These are phyloP conservation scores for Blastobasis adustella DNA, from an alignment of 2,888 invertebrate species.

Conservation along the genomic window DNA sequence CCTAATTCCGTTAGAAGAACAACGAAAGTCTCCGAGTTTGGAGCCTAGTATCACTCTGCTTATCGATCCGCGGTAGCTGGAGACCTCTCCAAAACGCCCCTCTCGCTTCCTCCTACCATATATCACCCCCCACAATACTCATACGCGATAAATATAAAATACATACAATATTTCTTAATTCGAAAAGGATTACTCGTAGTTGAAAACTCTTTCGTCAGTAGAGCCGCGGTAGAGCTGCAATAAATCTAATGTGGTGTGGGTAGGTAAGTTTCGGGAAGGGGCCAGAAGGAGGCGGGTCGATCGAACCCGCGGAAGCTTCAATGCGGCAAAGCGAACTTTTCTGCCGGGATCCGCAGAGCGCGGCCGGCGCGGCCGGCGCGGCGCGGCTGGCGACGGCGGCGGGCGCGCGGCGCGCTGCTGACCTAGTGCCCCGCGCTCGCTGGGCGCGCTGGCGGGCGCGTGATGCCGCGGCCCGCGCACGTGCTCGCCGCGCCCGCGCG, in stretches of 20 bases:
- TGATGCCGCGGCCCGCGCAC: conserved; percentile 21
- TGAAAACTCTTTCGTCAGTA: neutral
- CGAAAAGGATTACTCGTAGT: neutral
- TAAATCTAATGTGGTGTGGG: conserved; percentile 3
- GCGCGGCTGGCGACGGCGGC: no score
- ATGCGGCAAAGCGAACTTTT: conserved; percentile 53
- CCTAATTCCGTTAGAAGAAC: no score
- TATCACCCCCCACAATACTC: conserved; percentile 17
- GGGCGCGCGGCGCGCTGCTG: conserved; percentile 11
- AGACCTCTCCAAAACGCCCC: conserved; percentile 38
- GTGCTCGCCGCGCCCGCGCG: conserved; percentile 1
- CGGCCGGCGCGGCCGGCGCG: neutral
- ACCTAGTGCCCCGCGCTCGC: conserved; percentile 21
- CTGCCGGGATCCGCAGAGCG: conserved; percentile 27
- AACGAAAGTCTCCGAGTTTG: conserved; percentile 23
- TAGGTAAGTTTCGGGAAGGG: conserved; percentile 34
- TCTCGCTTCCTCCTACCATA: conserved; percentile 23
- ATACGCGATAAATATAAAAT: neutral
- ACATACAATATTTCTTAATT: neutral
- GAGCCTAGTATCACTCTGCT: conserved; percentile 48
- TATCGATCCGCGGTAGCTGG: conserved; percentile 64
- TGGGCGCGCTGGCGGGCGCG: conserved; percentile 17
- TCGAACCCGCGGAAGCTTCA: conserved; percentile 52
- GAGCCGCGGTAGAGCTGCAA: neutral
- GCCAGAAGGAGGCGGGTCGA: conserved; percentile 43